A percentile compares a stretch with the other conserved stretches of the same genome.
Conservation (phyloP, 1,140 invertebrate genomes). For the Drosophila leontia region DNA sequence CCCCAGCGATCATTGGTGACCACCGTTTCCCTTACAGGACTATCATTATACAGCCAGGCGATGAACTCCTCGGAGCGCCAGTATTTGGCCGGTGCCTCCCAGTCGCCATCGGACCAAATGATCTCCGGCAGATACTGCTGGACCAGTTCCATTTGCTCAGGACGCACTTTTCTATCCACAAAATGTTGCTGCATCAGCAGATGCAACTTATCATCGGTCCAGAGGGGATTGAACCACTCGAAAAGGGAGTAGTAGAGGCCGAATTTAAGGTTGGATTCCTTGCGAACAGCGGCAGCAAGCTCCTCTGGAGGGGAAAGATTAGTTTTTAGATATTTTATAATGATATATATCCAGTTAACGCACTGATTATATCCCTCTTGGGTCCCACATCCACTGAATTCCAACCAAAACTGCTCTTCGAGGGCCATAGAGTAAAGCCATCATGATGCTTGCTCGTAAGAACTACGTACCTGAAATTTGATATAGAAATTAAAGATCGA, state of each 20-base stretch:
- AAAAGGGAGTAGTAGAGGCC: slow-evolving; percentile 96
- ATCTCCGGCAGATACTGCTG: slow-evolving; percentile 94
- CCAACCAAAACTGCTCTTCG: slow-evolving; percentile 94
- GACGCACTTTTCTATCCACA: slow-evolving; percentile 89
- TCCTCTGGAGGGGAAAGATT: slow-evolving; percentile 85
- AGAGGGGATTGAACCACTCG: slow-evolving; percentile 97
- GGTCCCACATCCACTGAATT: slow-evolving; percentile 95
- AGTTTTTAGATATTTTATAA: not conserved
- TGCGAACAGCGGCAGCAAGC: slow-evolving; percentile 89
- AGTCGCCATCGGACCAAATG: slow-evolving; percentile 97
- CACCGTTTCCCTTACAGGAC: slow-evolving; percentile 94
- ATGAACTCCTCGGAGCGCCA: slow-evolving; percentile 93
- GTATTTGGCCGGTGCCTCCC: slow-evolving; percentile 92
- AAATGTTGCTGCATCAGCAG: slow-evolving; percentile 89
- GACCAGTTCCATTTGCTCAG: slow-evolving; percentile 91
- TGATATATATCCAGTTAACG: not conserved
- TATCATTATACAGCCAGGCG: slow-evolving; percentile 97
- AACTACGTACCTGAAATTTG: slow-evolving; percentile 90
- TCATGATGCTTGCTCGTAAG: slow-evolving; percentile 98
- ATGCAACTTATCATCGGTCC: slow-evolving; percentile 89
- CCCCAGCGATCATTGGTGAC: slow-evolving; percentile 94
- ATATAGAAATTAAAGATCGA: not conserved
- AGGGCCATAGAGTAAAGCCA: slow-evolving; percentile 96
- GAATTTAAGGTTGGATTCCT: slow-evolving; percentile 89
- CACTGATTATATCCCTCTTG: slow-evolving; percentile 91